These are phyloP conservation scores for Chaetorhynchus papuensis DNA, from an alignment of 2,113 vertebrate species.

Conservation along the genomic window DNA sequence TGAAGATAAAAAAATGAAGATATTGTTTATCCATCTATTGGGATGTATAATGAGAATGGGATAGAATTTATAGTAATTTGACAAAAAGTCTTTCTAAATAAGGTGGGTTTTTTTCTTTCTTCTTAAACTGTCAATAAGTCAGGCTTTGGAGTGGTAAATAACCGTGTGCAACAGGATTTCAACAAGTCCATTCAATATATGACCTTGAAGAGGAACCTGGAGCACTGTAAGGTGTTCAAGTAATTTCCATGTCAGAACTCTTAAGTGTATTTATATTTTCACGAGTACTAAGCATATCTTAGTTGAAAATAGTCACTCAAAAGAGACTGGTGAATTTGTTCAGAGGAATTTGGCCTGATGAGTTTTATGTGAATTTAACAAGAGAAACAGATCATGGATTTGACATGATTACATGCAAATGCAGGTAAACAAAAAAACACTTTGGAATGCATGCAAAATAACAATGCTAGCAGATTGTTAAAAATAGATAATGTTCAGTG, in stretches of 20 bases:
- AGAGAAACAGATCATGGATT: not conserved
- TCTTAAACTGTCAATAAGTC: not conserved
- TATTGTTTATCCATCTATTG: not conserved
- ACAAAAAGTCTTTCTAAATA: not conserved
- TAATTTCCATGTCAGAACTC: not conserved
- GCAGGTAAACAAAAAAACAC: not conserved
- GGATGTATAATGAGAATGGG: not conserved
- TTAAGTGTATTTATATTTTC: not conserved
- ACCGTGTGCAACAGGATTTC: not conserved
- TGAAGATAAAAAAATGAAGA: not conserved
- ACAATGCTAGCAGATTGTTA: not conserved
- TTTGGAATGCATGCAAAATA: not conserved
- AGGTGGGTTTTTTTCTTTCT: fast-evolving
- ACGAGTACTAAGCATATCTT: not conserved
- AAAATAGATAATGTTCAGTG: not conserved
- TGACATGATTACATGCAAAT: not conserved
- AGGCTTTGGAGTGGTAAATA: not conserved
- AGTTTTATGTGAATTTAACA: not conserved
- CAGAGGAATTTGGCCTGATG: not conserved
- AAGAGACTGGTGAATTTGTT: not conserved
- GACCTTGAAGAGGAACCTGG: not conserved
- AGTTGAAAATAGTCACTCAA: not conserved
- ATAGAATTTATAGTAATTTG: not conserved
- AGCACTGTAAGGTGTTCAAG: not conserved
- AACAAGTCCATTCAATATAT: not conserved